These are phyloP conservation scores for Thalassoma bifasciatum DNA, from an alignment of 2,113 vertebrate genomes.

Conservation along the genomic window DNA sequence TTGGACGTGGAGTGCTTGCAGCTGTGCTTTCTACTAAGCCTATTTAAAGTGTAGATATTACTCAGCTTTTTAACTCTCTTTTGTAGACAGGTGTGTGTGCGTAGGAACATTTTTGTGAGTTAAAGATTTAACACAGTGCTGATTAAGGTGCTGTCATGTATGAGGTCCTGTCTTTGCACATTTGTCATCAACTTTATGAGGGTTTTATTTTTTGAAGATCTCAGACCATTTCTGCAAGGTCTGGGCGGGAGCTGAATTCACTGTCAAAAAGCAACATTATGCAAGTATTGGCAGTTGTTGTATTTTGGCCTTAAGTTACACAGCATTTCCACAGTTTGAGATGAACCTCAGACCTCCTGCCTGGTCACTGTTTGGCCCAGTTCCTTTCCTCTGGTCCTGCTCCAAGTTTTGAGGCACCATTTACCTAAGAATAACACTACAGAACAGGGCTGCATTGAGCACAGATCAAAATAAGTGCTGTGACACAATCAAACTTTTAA, in stretches of 20 bases:
- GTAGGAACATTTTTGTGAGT: neutral
- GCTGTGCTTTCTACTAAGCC: constrained; percentile 53
- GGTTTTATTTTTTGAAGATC: neutral
- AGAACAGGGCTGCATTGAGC: too few species aligned
- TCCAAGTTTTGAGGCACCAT: too few species aligned
- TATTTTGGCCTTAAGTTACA: neutral
- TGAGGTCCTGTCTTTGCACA: neutral
- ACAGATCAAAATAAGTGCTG: too few species aligned
- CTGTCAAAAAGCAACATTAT: neutral
- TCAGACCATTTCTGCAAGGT: neutral
- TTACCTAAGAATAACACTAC: too few species aligned
- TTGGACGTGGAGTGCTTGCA: constrained; percentile 34
- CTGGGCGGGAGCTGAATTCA: neutral
- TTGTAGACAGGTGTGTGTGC: neutral
- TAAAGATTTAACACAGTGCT: constrained; percentile 9
- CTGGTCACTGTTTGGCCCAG: neutral
- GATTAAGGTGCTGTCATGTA: constrained; percentile 2
- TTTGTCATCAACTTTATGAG: neutral
- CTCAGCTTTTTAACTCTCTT: constrained; percentile 31
- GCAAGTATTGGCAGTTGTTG: neutral
- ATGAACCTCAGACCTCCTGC: neutral
- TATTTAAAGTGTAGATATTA: constrained; percentile 38
- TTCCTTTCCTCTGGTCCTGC: too few species aligned
- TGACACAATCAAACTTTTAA: too few species aligned
- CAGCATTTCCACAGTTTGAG: neutral